Evolutionary conservation across 1,140 invertebrate genomes (phyloP).

Genomic region (Penaeus indicus): DNA sequence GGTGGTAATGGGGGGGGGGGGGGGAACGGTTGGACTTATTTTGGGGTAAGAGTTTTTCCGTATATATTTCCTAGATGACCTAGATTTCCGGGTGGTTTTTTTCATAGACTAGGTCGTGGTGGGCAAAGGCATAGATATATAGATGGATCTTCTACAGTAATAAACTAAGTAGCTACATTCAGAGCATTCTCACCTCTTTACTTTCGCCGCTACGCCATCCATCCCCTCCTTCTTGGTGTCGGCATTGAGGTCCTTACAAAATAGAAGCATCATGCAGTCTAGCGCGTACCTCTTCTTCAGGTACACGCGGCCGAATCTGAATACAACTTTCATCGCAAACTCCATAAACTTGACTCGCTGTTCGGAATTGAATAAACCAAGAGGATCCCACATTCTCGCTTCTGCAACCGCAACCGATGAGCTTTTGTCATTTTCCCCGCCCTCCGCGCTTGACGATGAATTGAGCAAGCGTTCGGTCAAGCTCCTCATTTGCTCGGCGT

Average conservation of each 20-base stretch:
- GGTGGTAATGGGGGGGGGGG: too few species aligned
- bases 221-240: constrained; percentile 55
- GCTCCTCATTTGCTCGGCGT: constrained; percentile 18
- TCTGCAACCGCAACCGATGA: constrained; percentile 13
- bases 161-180: not conserved
- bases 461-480: constrained; percentile 36
- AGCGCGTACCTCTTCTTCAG: constrained; percentile 63
- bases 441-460: not conserved
- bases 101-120: too few species aligned
- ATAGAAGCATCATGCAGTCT: constrained; percentile 66
- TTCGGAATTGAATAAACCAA: constrained; percentile 54
- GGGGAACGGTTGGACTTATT: too few species aligned
- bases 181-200: constrained; percentile 57
- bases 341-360: constrained; percentile 60
- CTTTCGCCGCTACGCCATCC: constrained; percentile 62
- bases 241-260: constrained; percentile 64
- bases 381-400: constrained; percentile 59
- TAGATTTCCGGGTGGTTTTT: too few species aligned
- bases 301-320: constrained; percentile 64
- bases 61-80: too few species aligned
- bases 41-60: too few species aligned
- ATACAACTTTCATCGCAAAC: constrained; percentile 62
- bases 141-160: not conserved
- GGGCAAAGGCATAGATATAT: too few species aligned
- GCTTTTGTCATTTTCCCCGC: not conserved